These are phyloP conservation scores for Andrena haemorrhoa DNA, from an alignment of 2,888 invertebrate genomes.

Conservation along the genomic window DNA sequence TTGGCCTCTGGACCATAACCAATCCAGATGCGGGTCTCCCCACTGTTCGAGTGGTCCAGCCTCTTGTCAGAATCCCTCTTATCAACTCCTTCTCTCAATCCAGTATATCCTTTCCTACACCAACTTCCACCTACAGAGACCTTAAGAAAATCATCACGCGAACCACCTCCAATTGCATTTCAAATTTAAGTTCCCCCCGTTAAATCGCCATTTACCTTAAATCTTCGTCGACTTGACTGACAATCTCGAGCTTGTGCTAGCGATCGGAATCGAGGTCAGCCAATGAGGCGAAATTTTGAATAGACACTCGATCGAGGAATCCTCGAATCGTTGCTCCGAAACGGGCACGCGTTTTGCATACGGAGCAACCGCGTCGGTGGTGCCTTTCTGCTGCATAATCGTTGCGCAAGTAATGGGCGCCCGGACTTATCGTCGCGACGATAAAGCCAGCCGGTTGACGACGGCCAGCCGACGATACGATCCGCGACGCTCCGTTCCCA, in stretches of 20 bases:
- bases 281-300: not conserved
- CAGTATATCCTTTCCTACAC: not conserved
- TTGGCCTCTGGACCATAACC: conserved; percentile 76
- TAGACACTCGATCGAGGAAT: conserved; percentile 1
- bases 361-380: conserved; percentile 37
- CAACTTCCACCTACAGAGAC: not conserved
- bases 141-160: not conserved
- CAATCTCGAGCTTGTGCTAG: not conserved
- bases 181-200: not conserved
- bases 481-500: not conserved
- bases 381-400: conserved; percentile 67
- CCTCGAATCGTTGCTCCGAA: conserved; percentile 12
- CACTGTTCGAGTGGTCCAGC: conserved; percentile 78
- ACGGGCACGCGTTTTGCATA: conserved; percentile 60
- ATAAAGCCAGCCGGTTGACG: conserved; percentile 61
- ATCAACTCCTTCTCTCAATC: not conserved
- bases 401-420: conserved; percentile 69
- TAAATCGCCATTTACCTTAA: not conserved
- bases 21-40: conserved; percentile 77
- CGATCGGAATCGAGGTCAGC: not conserved
- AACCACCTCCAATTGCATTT: not conserved
- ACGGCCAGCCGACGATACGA: not conserved
- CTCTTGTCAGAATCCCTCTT: conserved; percentile 60
- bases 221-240: not conserved
- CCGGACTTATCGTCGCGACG: conserved; percentile 74